Conservation (phyloP, 1,140 invertebrate species). For the Lordiphosa mommai region DNA sequence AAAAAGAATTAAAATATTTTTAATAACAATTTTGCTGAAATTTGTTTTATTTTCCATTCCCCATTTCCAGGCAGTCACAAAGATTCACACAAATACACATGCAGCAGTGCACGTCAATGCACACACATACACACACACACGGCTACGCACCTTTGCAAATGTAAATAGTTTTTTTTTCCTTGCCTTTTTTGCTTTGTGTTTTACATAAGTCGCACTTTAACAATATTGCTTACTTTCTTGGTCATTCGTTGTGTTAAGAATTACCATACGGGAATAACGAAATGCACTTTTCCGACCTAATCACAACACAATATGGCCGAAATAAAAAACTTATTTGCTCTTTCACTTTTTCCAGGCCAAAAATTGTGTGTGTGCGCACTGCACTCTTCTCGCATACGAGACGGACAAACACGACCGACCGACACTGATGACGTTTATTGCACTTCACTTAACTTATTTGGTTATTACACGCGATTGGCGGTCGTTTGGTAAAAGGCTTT, state of each 20-base stretch:
- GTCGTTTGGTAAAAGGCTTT: conserved; percentile 9
- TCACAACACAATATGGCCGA: conserved; percentile 69
- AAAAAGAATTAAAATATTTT: conserved; percentile 22
- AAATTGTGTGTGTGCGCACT: conserved; percentile 21
- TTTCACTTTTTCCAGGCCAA: conserved; percentile 77
- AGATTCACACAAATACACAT: neutral
- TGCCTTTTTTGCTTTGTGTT: conserved; percentile 12
- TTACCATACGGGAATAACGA: conserved; percentile 20
- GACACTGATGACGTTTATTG: conserved; percentile 37
- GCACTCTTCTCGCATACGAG: conserved; percentile 28
- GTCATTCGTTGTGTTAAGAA: neutral
- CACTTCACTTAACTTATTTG: conserved; percentile 40
- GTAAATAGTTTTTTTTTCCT: conserved; percentile 40
- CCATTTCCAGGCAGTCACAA: neutral
- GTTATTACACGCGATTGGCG: conserved; percentile 11
- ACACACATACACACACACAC: neutral
- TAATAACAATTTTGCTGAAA: conserved; percentile 15
- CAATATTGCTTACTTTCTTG: neutral
- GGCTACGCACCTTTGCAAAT: conserved; percentile 34
- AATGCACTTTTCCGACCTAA: conserved; percentile 53
- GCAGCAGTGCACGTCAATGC: neutral
- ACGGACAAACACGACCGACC: conserved; percentile 24
- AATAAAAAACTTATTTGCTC: conserved; percentile 53
- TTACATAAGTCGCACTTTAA: conserved; percentile 34
- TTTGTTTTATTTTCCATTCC: neutral